Base-by-base conservation (phyloP, 2,113 vertebrate species). In the Copsychus sechellarum region DNA sequence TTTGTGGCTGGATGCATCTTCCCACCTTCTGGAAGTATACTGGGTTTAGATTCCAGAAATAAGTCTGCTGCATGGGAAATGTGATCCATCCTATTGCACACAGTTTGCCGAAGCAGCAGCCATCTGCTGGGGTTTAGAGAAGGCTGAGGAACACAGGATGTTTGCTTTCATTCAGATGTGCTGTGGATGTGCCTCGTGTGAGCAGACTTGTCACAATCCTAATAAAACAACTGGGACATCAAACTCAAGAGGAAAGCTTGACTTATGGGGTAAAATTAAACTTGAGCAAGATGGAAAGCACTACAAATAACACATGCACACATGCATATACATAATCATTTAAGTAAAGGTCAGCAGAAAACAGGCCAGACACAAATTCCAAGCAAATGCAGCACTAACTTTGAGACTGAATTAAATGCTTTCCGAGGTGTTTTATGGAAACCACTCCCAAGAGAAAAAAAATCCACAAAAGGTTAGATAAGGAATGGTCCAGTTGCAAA, bases 141-240 rank as follows among this genome's bases (percentile, higher is more conserved):
- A 94, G 72, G 91, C 92, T 90, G 92, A 94, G 92, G 86, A 94
- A 92, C 78, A 86, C 95, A 93, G 96, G 96, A 94, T 94, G 91
- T 94, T 96, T 95, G 79, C 92, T 96, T 88, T 66, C 45, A 29
- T 58, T 97, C 91, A 83, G 92, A 92, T 83, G 88, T 86, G 92
- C 71, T 2, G 71, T 54, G 79, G 79, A 93, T 86, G 90, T 66
- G 94, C 71, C 86, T 90, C 5, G 33, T 64, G 51, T 10, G 82
- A 94, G 88, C 82, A 70, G 82, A 17, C 80, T 88, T 56, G 64
- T 50, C 86, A 83, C 42, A 73, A 22, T 38, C 29, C 67, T 62
- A 73, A 92, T 86, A 42, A 66, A 86, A 94, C 88, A 83, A 93
- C 71, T 83, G 86, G 86, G 86, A 83, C 56, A 31, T 62, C 11